Evolutionary conservation across 2,888 invertebrate species (phyloP), one percentile per base, ranked within the genome.

Genomic region (Yponomeuta malinellus): DNA sequence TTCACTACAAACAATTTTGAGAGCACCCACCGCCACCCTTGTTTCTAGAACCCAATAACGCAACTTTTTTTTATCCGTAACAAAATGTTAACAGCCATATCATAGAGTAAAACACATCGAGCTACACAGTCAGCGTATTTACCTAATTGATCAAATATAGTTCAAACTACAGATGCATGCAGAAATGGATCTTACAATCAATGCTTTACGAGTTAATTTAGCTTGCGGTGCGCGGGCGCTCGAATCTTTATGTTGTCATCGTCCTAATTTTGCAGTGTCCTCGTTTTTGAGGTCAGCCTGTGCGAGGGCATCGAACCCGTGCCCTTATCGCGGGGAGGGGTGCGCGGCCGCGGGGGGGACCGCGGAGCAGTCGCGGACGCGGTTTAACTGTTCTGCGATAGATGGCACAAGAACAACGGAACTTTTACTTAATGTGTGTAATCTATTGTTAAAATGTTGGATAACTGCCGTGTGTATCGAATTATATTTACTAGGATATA

Each of bases 281-380:
- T 94, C 94, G 94, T 94, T 94, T 94, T 94, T 94, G 94, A 94
- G 94, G 94, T 94, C 94, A 94, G 93, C 93, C 87, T 89, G 88
- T 92, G 90, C 88, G 87, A 88, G 93, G 85, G 90, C 92, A 90
- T 90, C 92, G 93, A 93, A 92, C 93, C 86, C 88, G 83, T 90
- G 92, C 92, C 92, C 92, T 92, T 92, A 92, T 91, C 89, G 89
- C 87, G 84, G 84, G 84, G 83, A 83, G 82, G 80, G 76, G 75
- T 81, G 78, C 80, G 82, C 78, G 80, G 79, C 84, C 75, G 80
- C 80, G 81, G 70, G 23, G 48, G 59, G 23, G 67, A 48, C 67
- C 80, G 78, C 75, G 79, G 73, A 69, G 67, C 31, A 72, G 73
- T 75, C 76, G 77, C 72, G 78, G 79, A 78, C 76, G 76, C 78